Base-by-base conservation (phyloP, 2,113 vertebrate genomes). In the Malurus elegans region DNA sequence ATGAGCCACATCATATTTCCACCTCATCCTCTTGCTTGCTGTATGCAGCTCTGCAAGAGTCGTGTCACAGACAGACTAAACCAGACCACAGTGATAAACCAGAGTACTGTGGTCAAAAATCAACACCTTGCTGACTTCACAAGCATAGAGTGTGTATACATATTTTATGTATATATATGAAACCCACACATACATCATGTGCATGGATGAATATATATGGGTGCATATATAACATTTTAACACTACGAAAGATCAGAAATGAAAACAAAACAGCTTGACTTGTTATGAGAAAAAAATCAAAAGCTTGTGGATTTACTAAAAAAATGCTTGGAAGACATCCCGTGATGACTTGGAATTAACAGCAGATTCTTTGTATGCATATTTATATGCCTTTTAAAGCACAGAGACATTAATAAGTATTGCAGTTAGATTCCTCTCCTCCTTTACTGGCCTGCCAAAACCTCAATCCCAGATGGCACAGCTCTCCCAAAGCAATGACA, bases 381-480 rank as follows among this genome's bases (percentile, higher is more conserved):
- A 48, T 67, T 92, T 76, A 72, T 45, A 74, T 19, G 47, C 29
- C 64, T 90, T 95, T 61, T 84, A 25, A 93, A 92, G 87, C 90
- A 76, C 50, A 85, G 45, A 81, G 80, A 50, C 73, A 73, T 71
- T 76, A 67, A 40, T 38, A 88, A 96, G 58, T 65, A 67, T 57
- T 15, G 5, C 54, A 51, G 78, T 64, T 86, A 18, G 58, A 91
- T 78, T 73, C 44, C 67, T 45, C 69, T 73, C 72, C 92, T 94
- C 87, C 90, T 97, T 94, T 92, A 92, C 90, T 90, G 75, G 92
- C 89, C 93, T 96, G 81, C 86, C 86, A 80, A 91, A 81, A 71
- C 79, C 69, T 93, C 86, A 95, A 70, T 21, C 66, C 65, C 88
- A 92, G 67, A 89, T 61, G 4, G 1, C 25, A 60, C 24, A 71